A percentile compares a stretch with the other conserved stretches of the same genome.
These are phyloP conservation scores for Brachypodius melanocephalos DNA, from an alignment of 2,113 vertebrate genomes.

Conservation along the genomic window DNA sequence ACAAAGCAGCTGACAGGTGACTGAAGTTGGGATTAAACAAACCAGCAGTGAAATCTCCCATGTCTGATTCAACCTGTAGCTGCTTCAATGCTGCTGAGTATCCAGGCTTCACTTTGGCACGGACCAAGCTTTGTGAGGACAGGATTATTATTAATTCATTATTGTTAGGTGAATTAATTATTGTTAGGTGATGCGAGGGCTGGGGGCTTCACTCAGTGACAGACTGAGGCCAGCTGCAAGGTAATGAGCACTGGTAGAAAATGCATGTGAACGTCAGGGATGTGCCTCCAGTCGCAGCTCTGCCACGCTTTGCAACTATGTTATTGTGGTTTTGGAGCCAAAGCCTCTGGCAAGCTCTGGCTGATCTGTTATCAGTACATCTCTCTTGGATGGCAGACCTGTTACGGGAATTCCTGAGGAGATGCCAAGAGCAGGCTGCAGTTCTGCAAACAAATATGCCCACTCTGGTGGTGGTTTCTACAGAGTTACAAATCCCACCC, in stretches of 20 bases:
- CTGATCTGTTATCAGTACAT: neutral
- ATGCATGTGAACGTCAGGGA: fast-evolving
- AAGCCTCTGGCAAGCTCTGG: neutral
- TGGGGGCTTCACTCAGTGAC: neutral
- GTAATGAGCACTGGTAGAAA: neutral
- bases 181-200: neutral
- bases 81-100: fast-evolving
- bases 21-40: neutral
- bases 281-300: neutral
- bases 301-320: fast-evolving
- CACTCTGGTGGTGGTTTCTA: neutral
- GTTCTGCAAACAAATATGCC: neutral
- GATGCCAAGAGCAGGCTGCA: neutral
- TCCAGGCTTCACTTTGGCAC: neutral
- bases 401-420: neutral
- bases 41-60: neutral
- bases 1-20: too few relatives aligned
- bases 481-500: neutral
- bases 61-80: neutral
- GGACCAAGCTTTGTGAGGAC: neutral
- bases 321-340: neutral
- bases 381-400: neutral
- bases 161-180: neutral
- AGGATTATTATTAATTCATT: neutral
- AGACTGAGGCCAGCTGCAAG: neutral